Evolutionary conservation across 2,888 invertebrate species (phyloP).

Genomic region (Eretmocerus hayati): DNA sequence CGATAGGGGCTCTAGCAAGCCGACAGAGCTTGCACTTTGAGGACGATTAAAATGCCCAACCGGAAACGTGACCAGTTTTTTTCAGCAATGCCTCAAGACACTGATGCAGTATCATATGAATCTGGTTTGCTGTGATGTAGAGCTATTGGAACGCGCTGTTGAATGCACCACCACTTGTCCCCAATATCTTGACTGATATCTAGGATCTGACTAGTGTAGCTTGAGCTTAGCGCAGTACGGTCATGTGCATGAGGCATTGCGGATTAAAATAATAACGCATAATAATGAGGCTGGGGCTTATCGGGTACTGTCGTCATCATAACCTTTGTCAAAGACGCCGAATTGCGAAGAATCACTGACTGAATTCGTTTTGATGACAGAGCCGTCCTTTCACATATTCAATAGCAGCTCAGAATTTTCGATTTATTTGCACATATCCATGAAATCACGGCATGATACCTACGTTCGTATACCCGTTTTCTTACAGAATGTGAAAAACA

Average conservation of each 20-base stretch:
- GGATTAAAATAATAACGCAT: conserved; percentile 22
- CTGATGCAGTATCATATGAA: no score
- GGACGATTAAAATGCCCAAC: conserved; percentile 25
- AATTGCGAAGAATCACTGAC: no score
- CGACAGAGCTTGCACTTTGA: conserved; percentile 13
- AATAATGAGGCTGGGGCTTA: no score
- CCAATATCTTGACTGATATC: conserved; percentile 21
- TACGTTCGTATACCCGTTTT: no score
- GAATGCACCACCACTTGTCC: conserved; percentile 28
- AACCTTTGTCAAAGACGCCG: no score
- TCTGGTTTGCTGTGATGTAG: neutral
- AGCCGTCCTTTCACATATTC: no score
- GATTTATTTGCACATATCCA: no score
- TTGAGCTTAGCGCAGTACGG: neutral
- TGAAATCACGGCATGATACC: no score
- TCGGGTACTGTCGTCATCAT: no score
- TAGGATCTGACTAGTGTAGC: conserved; percentile 10
- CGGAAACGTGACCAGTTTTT: conserved; percentile 28
- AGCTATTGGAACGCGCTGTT: neutral
- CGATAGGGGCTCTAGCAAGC: conserved; percentile 7
- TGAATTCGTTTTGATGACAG: no score
- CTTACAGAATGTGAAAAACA: no score
- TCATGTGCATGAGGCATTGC: conserved; percentile 11
- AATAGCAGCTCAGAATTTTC: no score
- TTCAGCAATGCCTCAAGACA: conserved; percentile 4